These are phyloP conservation scores for Gavialis gangeticus DNA, from an alignment of 2,113 vertebrate genomes.

Conservation along the genomic window DNA sequence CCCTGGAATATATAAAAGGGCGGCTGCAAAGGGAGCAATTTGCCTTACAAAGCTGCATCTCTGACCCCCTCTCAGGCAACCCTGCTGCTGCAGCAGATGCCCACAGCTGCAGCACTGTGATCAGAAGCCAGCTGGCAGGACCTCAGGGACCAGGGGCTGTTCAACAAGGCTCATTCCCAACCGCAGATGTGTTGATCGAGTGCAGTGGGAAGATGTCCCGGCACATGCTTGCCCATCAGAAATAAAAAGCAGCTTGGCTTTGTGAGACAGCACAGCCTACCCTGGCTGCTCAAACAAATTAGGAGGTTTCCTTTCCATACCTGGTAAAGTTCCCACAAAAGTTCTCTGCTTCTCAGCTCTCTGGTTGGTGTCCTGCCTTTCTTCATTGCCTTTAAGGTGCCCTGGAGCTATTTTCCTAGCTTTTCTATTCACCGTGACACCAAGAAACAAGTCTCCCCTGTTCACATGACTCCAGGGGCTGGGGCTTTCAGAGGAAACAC, in stretches of 20 bases:
- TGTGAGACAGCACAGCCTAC: no score
- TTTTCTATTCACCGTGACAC: neutral
- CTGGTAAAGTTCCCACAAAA: fast-evolving
- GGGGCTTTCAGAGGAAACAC: neutral
- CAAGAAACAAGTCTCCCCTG: neutral
- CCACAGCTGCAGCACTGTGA: neutral
- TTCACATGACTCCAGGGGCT: neutral
- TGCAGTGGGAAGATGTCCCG: neutral
- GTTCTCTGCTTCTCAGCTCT: fast-evolving
- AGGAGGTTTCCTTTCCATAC: neutral
- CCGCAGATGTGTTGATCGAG: neutral
- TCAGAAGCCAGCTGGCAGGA: neutral
- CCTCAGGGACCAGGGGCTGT: neutral
- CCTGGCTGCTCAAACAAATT: no score
- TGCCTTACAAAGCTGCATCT: neutral
- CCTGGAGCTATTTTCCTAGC: fast-evolving
- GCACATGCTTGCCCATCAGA: neutral
- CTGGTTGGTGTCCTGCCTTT: neutral
- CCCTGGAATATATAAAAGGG: neutral
- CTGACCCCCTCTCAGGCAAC: neutral
- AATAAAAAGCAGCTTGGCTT: no score
- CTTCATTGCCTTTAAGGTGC: neutral
- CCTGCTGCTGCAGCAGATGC: neutral
- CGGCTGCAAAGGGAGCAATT: neutral
- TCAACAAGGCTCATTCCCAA: neutral